phyloP scores from a whole-genome alignment of 2,797 vertebrate species.

The Otus scops region DNA sequence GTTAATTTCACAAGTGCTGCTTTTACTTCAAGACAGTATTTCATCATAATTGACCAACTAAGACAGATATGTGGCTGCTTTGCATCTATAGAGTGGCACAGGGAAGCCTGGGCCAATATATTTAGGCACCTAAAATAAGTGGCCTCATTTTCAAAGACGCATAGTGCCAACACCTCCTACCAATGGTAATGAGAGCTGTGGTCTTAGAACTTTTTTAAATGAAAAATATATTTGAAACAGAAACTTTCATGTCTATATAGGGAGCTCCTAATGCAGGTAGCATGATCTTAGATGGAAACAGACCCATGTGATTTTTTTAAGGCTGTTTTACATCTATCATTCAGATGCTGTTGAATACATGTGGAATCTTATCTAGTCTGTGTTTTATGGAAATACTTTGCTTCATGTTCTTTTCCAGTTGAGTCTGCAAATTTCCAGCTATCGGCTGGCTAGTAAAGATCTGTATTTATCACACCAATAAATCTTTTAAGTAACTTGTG shows the following conservation, averaged over 20 bases:
- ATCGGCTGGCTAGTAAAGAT: background rate
- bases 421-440: constrained; percentile 39
- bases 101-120: background rate
- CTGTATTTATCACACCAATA: constrained; percentile 22
- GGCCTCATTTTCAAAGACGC: constrained; percentile 4
- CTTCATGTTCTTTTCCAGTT: background rate
- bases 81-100: background rate
- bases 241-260: background rate
- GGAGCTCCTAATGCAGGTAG: background rate
- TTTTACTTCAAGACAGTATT: background rate
- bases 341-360: background rate
- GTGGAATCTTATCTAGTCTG: background rate
- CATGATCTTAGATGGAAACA: background rate
- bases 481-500: background rate
- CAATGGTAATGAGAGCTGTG: background rate
- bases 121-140: constrained; percentile 17
- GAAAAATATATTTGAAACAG: background rate
- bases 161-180: background rate
- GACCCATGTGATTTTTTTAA: background rate
- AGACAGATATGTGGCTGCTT: background rate
- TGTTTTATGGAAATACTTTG: background rate
- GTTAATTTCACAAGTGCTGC: background rate
- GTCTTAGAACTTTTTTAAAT: background rate
- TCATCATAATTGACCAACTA: background rate
- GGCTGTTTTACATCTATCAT: background rate